phyloP scores from a whole-genome alignment of 2,797 vertebrate species.

The Acanthurus tractus region DNA sequence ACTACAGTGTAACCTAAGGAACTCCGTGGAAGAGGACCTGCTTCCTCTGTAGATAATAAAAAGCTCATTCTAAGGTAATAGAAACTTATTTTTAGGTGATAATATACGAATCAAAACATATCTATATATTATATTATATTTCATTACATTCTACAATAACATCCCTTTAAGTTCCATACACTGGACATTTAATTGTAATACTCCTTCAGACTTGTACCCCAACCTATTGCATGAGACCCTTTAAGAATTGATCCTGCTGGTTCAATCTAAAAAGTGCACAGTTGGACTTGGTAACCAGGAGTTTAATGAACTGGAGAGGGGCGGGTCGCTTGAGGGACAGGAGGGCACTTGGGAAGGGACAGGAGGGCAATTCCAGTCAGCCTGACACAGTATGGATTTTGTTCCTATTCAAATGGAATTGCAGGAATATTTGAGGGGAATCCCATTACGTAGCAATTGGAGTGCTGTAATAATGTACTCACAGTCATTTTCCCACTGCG shows the following conservation, averaged over 20 bases:
- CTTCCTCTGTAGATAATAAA: no score
- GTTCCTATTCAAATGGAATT: slow-evolving; percentile 80
- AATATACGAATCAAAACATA: neutral
- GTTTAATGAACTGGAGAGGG: slow-evolving; percentile 36
- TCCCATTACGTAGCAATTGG: slow-evolving; percentile 84
- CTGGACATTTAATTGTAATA: neutral
- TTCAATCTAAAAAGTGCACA: slow-evolving; percentile 22
- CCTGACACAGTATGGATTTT: slow-evolving; percentile 82
- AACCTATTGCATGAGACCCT: neutral
- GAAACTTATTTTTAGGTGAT: neutral
- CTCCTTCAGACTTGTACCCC: neutral
- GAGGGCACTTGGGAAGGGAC: slow-evolving; percentile 30
- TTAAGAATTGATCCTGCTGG: neutral
- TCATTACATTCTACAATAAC: no score
- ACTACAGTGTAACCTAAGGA: no score
- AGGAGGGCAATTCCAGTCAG: slow-evolving; percentile 49
- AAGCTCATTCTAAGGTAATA: neutral
- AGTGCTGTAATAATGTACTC: slow-evolving; percentile 87
- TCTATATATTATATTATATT: no score
- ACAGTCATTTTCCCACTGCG: slow-evolving; percentile 88
- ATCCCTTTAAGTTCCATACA: no score
- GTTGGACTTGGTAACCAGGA: slow-evolving; percentile 12
- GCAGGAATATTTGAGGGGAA: slow-evolving; percentile 83
- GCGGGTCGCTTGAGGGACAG: slow-evolving; percentile 17
- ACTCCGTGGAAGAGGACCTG: no score